These are phyloP conservation scores for Nephrotoma flavescens DNA, from an alignment of 2,888 invertebrate species.

Conservation along the genomic window DNA sequence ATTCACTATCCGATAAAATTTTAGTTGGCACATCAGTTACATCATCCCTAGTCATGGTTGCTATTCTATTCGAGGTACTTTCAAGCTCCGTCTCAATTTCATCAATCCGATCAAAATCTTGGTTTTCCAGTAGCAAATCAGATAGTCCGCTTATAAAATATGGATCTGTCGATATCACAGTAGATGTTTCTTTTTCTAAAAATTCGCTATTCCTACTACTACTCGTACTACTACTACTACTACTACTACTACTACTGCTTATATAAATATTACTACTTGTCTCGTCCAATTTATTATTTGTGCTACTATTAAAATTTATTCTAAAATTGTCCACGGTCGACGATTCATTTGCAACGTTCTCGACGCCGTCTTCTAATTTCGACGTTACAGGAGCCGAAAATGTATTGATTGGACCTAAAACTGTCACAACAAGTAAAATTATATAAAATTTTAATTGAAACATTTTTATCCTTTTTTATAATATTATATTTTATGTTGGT, in stretches of 20 bases:
- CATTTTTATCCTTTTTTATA: not conserved
- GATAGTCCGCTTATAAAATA: constrained; percentile 5
- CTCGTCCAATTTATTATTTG: not conserved
- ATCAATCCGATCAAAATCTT: not conserved
- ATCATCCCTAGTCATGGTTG: not conserved
- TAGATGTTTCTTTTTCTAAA: not conserved
- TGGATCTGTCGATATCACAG: constrained; percentile 2
- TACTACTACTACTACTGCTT: not conserved
- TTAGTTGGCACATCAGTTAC: not conserved
- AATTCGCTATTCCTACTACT: not conserved
- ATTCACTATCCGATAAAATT: not conserved
- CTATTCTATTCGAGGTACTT: not conserved
- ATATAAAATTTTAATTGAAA: not conserved
- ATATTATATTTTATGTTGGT: not conserved
- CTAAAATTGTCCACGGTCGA: not conserved
- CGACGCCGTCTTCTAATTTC: not conserved
- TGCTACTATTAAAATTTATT: not conserved
- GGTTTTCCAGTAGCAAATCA: constrained; percentile 3
- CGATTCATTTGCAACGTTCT: not conserved
- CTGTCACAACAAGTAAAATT: not conserved
- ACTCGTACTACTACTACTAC: not conserved
- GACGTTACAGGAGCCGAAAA: not conserved
- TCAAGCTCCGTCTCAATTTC: not conserved
- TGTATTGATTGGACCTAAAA: not conserved
- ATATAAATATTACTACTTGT: not conserved